These are phyloP conservation scores for Phyto melanocephala DNA, from an alignment of 2,888 invertebrate genomes.

Conservation along the genomic window DNA sequence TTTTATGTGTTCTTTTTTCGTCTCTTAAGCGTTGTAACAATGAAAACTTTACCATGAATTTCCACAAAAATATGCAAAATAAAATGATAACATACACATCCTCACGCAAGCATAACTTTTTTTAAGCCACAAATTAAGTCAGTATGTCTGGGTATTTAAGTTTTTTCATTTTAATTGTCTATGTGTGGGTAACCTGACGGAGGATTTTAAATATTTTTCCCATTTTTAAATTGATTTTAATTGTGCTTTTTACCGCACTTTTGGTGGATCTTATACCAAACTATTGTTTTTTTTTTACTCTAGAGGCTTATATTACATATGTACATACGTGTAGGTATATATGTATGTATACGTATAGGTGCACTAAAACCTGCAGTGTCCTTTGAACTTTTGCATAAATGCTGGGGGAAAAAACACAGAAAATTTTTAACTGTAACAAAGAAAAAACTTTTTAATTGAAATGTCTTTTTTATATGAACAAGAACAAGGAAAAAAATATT, in stretches of 20 bases:
- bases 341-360: no score
- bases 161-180: not conserved
- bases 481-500: not conserved
- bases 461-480: conserved; percentile 21
- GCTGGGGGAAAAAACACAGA: not conserved
- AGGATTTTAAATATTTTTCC: not conserved
- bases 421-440: not conserved
- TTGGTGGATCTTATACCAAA: not conserved
- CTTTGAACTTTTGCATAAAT: not conserved
- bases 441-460: conserved; percentile 48
- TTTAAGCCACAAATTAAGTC: not conserved
- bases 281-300: not conserved
- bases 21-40: not conserved
- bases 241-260: not conserved
- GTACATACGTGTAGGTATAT: not conserved
- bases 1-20: not conserved
- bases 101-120: not conserved
- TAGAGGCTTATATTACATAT: not conserved
- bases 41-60: not conserved
- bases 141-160: not conserved
- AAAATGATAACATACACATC: not conserved
- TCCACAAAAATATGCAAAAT: not conserved
- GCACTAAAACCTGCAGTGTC: no score
- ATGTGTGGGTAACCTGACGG: not conserved
- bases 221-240: conserved; percentile 39